Base-by-base conservation (phyloP, 2,113 vertebrate genomes). In the Hippocampus zosterae region DNA sequence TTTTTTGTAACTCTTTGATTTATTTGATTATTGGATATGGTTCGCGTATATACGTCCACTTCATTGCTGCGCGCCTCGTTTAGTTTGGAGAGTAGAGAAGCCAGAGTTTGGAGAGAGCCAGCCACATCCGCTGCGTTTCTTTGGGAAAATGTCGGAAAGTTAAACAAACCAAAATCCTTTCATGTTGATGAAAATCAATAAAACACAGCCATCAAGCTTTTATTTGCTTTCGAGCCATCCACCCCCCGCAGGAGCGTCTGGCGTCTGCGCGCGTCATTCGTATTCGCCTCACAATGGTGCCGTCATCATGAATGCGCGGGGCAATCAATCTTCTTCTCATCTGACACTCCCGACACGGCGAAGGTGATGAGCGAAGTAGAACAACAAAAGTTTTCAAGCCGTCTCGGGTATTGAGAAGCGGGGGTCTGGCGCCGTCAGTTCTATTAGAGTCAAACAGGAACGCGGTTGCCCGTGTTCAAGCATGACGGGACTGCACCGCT, bases 1-100 rank as follows among this genome's bases (percentile, higher is more conserved):
- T 63, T 69, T 84, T 59, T 56, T 71, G 66, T 59, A 81, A 78
- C 78, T 77, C 78, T 77, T 61, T 69, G 19, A 70, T 84, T 6
- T 82, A 79, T 50, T 50, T 68, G 69, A 59, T 2, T 53, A 48
- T 52, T 69, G 67, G 41, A 69, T 73, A 67, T 37, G 71, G 52
- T 29, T 18, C 52, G 72, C 27, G 55, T 52, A 46, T 64, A 46
- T 64, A 67, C 46, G 67, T 67, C 44, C 57, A 70, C 37, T 53
- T 68, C 25, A 72, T 76, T 69, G 70, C 37, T 61, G 29, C 62
- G 46, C 37, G 19, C 21, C 29, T 3, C 57, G 59, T 11, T 75
- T 29, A 21, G 18, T 15, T 23, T 27, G 25, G 25, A 27, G 25
- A 27, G 25, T 27, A 27, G 25, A 27, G 25, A 27, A 27, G 41